Conservation (phyloP, 2,888 invertebrate species). For the Syritta pipiens region DNA sequence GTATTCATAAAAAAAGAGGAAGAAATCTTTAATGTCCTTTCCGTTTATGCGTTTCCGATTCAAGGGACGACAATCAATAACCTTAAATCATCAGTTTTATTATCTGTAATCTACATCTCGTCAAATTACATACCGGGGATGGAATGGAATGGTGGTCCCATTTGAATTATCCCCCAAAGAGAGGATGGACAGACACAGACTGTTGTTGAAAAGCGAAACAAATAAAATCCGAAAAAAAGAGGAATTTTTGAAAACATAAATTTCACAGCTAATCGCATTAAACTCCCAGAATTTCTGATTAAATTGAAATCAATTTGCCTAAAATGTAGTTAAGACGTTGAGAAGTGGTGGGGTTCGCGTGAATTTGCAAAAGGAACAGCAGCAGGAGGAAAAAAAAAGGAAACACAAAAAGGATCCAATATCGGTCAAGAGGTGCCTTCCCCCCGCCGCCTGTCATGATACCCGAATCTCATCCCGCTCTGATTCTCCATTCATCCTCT, state of each 20-base stretch:
- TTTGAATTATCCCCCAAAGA: slow-evolving; percentile 28
- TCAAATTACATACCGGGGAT: neutral
- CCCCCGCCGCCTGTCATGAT: neutral
- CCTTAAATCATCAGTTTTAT: slow-evolving; percentile 48
- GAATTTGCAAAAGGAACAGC: slow-evolving; percentile 9
- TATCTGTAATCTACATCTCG: slow-evolving; percentile 27
- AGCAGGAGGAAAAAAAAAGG: neutral
- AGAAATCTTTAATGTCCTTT: slow-evolving; percentile 4
- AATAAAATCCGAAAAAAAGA: slow-evolving; percentile 28
- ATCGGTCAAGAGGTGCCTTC: slow-evolving; percentile 60
- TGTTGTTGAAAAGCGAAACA: slow-evolving; percentile 15
- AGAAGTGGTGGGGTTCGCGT: neutral
- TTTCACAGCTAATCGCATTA: slow-evolving; percentile 70
- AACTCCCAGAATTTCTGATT: slow-evolving; percentile 64
- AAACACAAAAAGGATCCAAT: slow-evolving; percentile 38
- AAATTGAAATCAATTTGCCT: slow-evolving; percentile 70
- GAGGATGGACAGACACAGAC: neutral
- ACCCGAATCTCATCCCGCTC: neutral
- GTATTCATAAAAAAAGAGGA: slow-evolving; percentile 18
- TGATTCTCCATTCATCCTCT: slow-evolving; percentile 14
- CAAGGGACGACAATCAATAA: slow-evolving; percentile 41
- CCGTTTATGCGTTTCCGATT: slow-evolving; percentile 33
- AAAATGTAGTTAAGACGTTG: slow-evolving; percentile 55
- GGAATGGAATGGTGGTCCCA: neutral
- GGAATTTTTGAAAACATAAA: slow-evolving; percentile 53